Evolutionary conservation across 1,140 invertebrate genomes (phyloP).

Genomic region (Dreissena polymorpha): DNA sequence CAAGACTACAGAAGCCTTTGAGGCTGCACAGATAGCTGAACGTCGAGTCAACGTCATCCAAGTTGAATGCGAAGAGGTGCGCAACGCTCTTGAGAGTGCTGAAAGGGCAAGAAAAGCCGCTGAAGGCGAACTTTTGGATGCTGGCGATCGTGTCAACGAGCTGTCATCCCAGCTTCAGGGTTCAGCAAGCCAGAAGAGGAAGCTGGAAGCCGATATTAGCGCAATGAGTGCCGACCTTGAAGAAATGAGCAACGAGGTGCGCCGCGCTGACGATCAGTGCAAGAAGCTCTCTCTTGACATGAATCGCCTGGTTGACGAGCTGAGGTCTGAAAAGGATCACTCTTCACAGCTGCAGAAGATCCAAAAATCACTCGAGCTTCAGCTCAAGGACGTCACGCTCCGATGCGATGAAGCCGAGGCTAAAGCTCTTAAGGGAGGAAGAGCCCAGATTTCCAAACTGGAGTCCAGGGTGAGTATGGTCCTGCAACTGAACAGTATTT

Average conservation of each 20-base stretch:
- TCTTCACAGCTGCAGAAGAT: slow-evolving; percentile 98
- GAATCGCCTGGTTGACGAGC: slow-evolving; percentile 97
- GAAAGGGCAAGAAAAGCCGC: slow-evolving; percentile 97
- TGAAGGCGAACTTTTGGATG: slow-evolving; percentile 97
- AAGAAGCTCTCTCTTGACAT: slow-evolving; percentile 98
- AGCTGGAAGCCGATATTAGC: slow-evolving; percentile 97
- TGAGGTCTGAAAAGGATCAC: slow-evolving; percentile 99
- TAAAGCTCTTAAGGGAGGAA: slow-evolving; percentile 98
- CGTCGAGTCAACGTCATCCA: slow-evolving; percentile 96
- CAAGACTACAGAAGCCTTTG: slow-evolving; percentile 96
- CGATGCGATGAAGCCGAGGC: slow-evolving; percentile 97
- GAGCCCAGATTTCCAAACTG: slow-evolving; percentile 86
- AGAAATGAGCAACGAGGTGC: slow-evolving; percentile 77
- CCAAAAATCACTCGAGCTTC: slow-evolving; percentile 96
- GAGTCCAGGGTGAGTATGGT: slow-evolving; percentile 79
- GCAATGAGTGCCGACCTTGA: slow-evolving; percentile 89
- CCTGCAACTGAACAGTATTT: not conserved
- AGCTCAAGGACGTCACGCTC: slow-evolving; percentile 98
- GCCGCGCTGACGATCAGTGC: slow-evolving; percentile 73
- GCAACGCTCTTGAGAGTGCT: slow-evolving; percentile 95
- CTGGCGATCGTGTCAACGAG: slow-evolving; percentile 98
- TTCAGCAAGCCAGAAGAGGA: slow-evolving; percentile 96
- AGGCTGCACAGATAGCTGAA: slow-evolving; percentile 97
- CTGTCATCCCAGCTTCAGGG: slow-evolving; percentile 94
- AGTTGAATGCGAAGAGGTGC: slow-evolving; percentile 97